A percentile compares a stretch with the other conserved stretches of the same genome.
Conservation (phyloP, 2,797 vertebrate genomes). For the Chrysocyon brachyurus region DNA sequence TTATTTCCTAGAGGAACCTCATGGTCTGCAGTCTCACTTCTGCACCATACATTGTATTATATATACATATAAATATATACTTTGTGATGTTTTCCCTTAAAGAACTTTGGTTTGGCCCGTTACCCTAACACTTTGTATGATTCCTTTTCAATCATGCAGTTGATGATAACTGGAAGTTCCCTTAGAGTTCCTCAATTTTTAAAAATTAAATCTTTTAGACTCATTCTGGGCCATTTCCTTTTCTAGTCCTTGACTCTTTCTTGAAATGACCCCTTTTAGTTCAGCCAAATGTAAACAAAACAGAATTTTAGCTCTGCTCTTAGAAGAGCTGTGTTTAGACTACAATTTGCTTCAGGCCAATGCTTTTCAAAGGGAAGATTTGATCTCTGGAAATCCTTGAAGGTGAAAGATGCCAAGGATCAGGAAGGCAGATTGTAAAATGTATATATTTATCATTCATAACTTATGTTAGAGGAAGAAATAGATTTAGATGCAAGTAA, state of each 20-base stretch:
- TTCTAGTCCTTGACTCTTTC: slow-evolving; percentile 75
- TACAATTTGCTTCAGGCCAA: slow-evolving; percentile 71
- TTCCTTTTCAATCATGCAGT: slow-evolving; percentile 41
- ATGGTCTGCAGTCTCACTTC: background rate
- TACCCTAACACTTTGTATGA: background rate
- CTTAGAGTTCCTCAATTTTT: slow-evolving; percentile 46
- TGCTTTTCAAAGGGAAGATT: slow-evolving; percentile 74
- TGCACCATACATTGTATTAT: background rate
- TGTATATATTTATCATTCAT: slow-evolving; percentile 53
- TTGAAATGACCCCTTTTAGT: slow-evolving; percentile 80
- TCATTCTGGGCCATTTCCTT: slow-evolving; percentile 77
- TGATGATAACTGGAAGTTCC: slow-evolving; percentile 58
- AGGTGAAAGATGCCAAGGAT: slow-evolving; percentile 70
- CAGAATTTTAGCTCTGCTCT: slow-evolving; percentile 63
- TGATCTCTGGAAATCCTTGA: slow-evolving; percentile 69
- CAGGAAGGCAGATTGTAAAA: slow-evolving; percentile 44
- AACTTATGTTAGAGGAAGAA: slow-evolving; percentile 45
- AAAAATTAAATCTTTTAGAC: slow-evolving; percentile 76
- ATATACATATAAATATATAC: background rate
- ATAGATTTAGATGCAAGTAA: slow-evolving; percentile 48
- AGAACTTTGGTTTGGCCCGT: background rate
- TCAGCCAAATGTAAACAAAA: slow-evolving; percentile 82
- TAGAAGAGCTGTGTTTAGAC: slow-evolving; percentile 75
- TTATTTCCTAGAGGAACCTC: background rate
- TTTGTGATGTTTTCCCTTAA: background rate